Evolutionary conservation across 2,113 vertebrate species (phyloP).

Genomic region (Mirza zaza): DNA sequence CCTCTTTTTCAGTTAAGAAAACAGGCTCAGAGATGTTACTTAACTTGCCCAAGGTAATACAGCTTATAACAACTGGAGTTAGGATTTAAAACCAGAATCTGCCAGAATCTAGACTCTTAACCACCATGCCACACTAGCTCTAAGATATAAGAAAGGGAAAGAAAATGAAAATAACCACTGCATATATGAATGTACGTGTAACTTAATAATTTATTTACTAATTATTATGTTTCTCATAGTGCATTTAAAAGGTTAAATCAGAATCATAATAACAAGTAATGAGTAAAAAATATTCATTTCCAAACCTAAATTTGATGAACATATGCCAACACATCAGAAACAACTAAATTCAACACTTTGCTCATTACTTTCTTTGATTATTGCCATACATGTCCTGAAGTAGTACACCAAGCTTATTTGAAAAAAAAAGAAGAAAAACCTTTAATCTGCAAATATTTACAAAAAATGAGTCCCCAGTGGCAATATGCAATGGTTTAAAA

Average conservation of each 20-base stretch:
- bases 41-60: slow-evolving; percentile 17
- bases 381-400: slow-evolving; percentile 81
- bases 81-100: not conserved
- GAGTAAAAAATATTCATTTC: slow-evolving; percentile 57
- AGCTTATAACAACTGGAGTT: not conserved
- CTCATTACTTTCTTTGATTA: slow-evolving; percentile 72
- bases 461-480: slow-evolving; percentile 82
- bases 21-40: not conserved
- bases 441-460: slow-evolving; percentile 92
- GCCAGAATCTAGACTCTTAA: not conserved
- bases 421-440: slow-evolving; percentile 66
- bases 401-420: slow-evolving; percentile 84
- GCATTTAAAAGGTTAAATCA: slow-evolving; percentile 37
- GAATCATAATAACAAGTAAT: slow-evolving; percentile 35
- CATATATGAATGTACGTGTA: not conserved
- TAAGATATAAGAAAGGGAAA: not conserved
- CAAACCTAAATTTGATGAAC: slow-evolving; percentile 66
- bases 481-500: slow-evolving; percentile 81
- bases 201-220: not conserved
- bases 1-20: slow-evolving; percentile 3
- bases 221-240: not conserved
- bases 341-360: slow-evolving; percentile 66
- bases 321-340: slow-evolving; percentile 73
- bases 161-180: not conserved
- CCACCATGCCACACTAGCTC: not conserved